A percentile compares a stretch with the other conserved stretches of the same genome.
Conservation (phyloP, 2,888 invertebrate genomes). For the Oscheius sp. region DNA sequence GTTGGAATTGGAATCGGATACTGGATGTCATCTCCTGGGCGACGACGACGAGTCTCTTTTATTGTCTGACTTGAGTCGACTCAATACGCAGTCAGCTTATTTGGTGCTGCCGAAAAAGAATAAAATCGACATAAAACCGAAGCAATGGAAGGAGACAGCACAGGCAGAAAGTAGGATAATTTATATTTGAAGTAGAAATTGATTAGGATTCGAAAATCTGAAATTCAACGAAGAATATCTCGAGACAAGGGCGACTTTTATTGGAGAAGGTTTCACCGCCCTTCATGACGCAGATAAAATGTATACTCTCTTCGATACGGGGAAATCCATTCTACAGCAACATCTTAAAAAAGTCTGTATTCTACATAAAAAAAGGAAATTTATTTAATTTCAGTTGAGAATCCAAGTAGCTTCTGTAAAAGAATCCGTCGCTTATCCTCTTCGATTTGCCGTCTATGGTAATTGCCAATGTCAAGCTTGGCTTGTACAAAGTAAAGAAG, state of each 20-base stretch:
- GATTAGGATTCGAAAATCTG: slow-evolving; percentile 4
- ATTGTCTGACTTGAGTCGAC: neutral
- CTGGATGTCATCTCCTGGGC: slow-evolving; percentile 6
- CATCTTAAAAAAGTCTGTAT: slow-evolving; percentile 2
- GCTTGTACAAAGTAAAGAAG: slow-evolving; percentile 7
- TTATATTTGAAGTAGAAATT: neutral
- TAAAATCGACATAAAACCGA: neutral
- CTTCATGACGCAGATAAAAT: slow-evolving; percentile 25
- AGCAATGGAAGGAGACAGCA: slow-evolving; percentile 1
- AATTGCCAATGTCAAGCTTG: slow-evolving; percentile 23
- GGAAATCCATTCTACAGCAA: slow-evolving; percentile 9
- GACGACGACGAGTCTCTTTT: slow-evolving; percentile 7
- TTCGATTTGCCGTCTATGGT: slow-evolving; percentile 19
- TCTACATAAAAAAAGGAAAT: neutral
- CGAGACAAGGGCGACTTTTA: neutral
- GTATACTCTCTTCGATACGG: slow-evolving; percentile 18
- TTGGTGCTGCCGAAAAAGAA: neutral
- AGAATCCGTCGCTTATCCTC: slow-evolving; percentile 5
- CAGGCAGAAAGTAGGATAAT: slow-evolving; percentile 3
- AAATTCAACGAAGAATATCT: neutral
- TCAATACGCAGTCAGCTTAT: neutral
- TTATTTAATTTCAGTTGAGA: slow-evolving; percentile 2
- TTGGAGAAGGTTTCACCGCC: slow-evolving; percentile 19
- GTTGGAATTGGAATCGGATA: neutral
- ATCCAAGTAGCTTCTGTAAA: slow-evolving; percentile 11